A percentile compares a stretch with the other conserved stretches of the same genome.
These are phyloP conservation scores for Passer montanus DNA, from an alignment of 2,113 vertebrate species.

Conservation along the genomic window DNA sequence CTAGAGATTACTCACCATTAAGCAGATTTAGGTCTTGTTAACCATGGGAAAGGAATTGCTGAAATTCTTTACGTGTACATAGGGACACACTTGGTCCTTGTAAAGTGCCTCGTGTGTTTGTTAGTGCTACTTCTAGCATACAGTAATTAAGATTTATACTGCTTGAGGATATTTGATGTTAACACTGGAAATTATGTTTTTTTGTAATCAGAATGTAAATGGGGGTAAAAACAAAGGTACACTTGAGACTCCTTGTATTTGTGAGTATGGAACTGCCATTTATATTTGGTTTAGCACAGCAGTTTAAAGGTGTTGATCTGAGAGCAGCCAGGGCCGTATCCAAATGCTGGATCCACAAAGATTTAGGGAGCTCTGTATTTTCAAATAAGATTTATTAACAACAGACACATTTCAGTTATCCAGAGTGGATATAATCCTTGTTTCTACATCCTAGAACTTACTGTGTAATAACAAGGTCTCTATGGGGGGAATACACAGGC, in stretches of 20 bases:
- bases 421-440: background rate
- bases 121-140: background rate
- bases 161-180: slow-evolving; percentile 40
- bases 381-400: background rate
- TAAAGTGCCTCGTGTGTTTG: background rate
- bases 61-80: slow-evolving; percentile 20
- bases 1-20: slow-evolving; percentile 16
- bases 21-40: slow-evolving; percentile 44
- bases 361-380: background rate
- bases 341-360: background rate
- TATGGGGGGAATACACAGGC: background rate
- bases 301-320: background rate
- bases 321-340: background rate
- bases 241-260: background rate
- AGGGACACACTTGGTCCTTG: slow-evolving; percentile 28
- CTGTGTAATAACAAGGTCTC: background rate
- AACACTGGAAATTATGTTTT: background rate
- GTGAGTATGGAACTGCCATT: background rate
- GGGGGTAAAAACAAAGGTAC: background rate
- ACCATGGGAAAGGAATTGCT: background rate
- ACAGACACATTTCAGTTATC: background rate
- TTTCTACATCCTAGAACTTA: background rate
- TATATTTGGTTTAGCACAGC: background rate
- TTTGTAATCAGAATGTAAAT: slow-evolving; percentile 3
- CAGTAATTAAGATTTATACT: slow-evolving; percentile 64